Evolutionary conservation across 2,113 vertebrate species (phyloP).

Genomic region (Xenus cinereus): DNA sequence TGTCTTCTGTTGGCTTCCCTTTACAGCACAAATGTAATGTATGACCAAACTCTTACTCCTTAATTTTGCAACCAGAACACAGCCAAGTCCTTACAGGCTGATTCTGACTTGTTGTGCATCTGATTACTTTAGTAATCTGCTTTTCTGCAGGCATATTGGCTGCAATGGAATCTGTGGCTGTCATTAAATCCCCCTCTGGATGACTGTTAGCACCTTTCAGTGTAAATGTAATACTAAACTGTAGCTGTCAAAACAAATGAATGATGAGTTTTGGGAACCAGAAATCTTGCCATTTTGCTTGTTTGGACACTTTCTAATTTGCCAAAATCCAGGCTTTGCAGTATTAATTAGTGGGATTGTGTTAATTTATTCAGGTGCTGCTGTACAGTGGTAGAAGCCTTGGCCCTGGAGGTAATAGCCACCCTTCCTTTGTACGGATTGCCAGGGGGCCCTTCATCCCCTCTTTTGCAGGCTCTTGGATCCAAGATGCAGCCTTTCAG

Average conservation of each 20-base stretch:
- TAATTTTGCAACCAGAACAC: not conserved
- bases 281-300: not conserved
- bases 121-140: not conserved
- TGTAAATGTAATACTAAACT: not conserved
- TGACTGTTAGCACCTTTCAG: not conserved
- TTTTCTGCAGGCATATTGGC: not conserved
- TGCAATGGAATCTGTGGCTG: not conserved
- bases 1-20: not conserved
- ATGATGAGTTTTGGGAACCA: not conserved
- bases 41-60: not conserved
- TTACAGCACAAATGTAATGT: not conserved
- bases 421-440: not conserved
- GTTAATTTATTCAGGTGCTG: not conserved
- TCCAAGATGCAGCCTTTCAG: not conserved
- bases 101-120: not conserved
- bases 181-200: not conserved
- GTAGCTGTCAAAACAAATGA: not conserved
- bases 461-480: not conserved
- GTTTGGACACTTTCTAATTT: not conserved
- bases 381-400: not conserved
- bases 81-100: not conserved
- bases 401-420: not conserved
- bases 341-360: not conserved
- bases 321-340: not conserved
- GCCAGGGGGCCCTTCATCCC: not conserved